Conservation (phyloP, 2,888 invertebrate genomes). For the Oligia fasciuncula region DNA sequence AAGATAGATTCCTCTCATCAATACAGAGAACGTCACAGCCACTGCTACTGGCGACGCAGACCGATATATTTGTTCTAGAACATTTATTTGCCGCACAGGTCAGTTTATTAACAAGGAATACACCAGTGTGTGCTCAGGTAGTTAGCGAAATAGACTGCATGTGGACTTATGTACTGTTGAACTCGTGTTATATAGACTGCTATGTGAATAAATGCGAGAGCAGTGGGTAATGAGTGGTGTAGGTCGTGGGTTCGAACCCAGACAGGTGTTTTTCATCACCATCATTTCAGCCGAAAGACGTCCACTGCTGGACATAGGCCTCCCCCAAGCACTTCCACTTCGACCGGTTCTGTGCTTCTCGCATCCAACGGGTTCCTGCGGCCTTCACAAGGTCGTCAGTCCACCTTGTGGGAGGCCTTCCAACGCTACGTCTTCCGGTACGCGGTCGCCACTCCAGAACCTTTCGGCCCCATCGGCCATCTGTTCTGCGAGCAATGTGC, state of each 20-base stretch:
- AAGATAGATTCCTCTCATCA: slow-evolving; percentile 10
- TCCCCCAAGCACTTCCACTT: too few species aligned
- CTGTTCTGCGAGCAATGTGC: too few species aligned
- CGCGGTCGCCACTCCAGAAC: too few species aligned
- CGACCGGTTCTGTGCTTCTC: too few species aligned
- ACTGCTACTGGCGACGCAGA: slow-evolving; percentile 7
- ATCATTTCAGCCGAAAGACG: too few species aligned
- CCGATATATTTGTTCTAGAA: slow-evolving; percentile 30
- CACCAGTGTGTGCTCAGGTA: slow-evolving; percentile 25
- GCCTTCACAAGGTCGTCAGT: too few species aligned
- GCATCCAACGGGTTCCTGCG: too few species aligned
- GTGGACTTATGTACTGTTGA: slow-evolving; percentile 8
- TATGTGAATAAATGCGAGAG: not conserved
- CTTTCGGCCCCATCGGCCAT: too few species aligned
- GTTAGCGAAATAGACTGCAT: slow-evolving; percentile 25
- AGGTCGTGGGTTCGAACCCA: too few species aligned
- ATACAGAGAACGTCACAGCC: slow-evolving; percentile 1
- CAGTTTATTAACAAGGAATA: slow-evolving; percentile 31
- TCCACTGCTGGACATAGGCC: too few species aligned
- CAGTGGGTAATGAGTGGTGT: not conserved
- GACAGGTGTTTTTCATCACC: not conserved
- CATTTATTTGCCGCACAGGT: slow-evolving; percentile 22
- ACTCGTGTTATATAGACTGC: not conserved
- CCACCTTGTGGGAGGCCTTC: too few species aligned
- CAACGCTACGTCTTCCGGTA: too few species aligned